Base-by-base conservation (phyloP, 1,140 invertebrate genomes). In the Macrobrachium rosenbergii region DNA sequence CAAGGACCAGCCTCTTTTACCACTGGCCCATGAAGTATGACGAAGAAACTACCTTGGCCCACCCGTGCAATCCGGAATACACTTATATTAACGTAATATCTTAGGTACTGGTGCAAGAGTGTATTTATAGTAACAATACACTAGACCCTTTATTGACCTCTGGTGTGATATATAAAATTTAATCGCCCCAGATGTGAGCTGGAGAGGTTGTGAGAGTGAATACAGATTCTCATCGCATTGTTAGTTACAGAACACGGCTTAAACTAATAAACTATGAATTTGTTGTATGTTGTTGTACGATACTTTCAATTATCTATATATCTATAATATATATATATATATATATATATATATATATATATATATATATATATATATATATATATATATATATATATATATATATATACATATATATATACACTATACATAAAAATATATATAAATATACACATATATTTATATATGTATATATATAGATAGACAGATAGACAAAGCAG, bases 281-380 rank as follows among this genome's bases (percentile, higher is more conserved):
- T 37, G 28, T 37, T 37, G 28, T 37, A 37, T 37, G 3, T 37
- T 37, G 1, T 37, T 37, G 28, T 37, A 37, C 28, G 3, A 73
- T 73, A 73, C 28, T 21, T 73, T 21, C 28, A 73, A 14, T 21
- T 73, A 23, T 37, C 2, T 37, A 73, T 28, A 19, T 37, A 73
- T 73, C 1, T 73, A 23, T 16, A 19, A 2, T 73, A 73, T 37
- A 73, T 37, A 73, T 37, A 73, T 37, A 73, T 73, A 73, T 73
- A 73, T 73, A 73, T 73, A 73, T n/a, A 73, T 1, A 73, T 37
- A 73, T 37, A 73, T 37, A 73, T 73, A 73, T 73, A 73, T 73
- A 73, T n/a, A 73, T 63, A 63, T 63, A 63, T 63, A 63, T 10
- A 21, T 37, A 76, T 23, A 76, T 10, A 76, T 17, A 64, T 21